Percentiles rank a stretch among this genome's conserved stretches.
These are phyloP conservation scores for Megaleporinus macrocephalus DNA, from an alignment of 2,113 vertebrate species.

Conservation along the genomic window DNA sequence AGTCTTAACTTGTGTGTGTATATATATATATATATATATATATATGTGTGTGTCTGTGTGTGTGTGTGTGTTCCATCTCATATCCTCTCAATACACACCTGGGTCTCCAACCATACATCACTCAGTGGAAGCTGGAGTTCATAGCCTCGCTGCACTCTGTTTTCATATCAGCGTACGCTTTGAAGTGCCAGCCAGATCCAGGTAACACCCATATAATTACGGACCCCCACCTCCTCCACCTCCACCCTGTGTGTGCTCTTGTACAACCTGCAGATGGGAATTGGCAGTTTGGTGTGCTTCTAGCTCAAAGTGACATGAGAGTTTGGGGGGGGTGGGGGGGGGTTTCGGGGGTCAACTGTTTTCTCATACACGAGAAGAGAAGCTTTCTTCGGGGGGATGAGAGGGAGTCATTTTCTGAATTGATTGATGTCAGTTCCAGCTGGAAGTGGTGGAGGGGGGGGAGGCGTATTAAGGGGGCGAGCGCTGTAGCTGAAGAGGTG, in stretches of 20 bases:
- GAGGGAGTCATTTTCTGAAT: background rate
- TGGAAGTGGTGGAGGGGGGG: too few relatives aligned
- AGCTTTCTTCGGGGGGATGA: background rate
- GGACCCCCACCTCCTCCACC: background rate
- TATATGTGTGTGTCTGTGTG: conserved; percentile 10
- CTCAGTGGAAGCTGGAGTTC: conserved; percentile 28
- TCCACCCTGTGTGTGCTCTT: background rate
- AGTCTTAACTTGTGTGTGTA: conserved; percentile 9
- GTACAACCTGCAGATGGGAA: background rate
- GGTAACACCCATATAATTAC: conserved; percentile 30
- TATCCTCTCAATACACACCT: conserved; percentile 44
- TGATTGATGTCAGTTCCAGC: background rate
- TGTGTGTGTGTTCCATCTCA: conserved; percentile 18
- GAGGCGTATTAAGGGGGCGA: too few relatives aligned
- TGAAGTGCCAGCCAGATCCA: conserved; percentile 47
- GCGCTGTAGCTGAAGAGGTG: too few relatives aligned
- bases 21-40: conserved; percentile 17
- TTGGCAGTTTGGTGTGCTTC: background rate
- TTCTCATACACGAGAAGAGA: background rate
- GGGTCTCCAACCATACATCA: conserved; percentile 26
- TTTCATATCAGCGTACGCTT: conserved; percentile 34
- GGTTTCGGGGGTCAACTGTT: background rate
- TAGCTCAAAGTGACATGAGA: background rate
- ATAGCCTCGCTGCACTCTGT: conserved; percentile 25
- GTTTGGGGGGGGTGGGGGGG: too few relatives aligned